These are phyloP conservation scores for Formica aserva DNA, from an alignment of 2,888 invertebrate species.

Conservation along the genomic window DNA sequence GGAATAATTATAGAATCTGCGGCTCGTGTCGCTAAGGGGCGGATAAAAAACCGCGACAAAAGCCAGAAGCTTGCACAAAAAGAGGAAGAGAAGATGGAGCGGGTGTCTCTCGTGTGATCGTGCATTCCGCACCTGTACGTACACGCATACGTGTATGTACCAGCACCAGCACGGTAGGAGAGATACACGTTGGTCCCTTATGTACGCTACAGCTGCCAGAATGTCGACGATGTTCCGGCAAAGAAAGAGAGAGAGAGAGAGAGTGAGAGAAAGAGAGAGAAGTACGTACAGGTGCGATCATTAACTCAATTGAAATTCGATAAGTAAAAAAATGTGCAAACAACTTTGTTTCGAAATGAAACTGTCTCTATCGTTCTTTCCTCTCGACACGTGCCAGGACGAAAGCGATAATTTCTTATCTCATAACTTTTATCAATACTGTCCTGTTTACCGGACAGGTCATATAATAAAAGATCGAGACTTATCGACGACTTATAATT, in stretches of 20 bases:
- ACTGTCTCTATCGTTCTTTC: slow-evolving; percentile 12
- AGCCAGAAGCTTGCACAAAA: slow-evolving; percentile 9
- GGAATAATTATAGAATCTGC: background rate
- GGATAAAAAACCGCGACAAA: slow-evolving; percentile 60
- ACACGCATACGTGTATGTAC: slow-evolving; percentile 62
- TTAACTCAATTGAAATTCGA: slow-evolving; percentile 74
- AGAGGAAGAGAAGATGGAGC: background rate
- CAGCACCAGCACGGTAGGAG: slow-evolving; percentile 55
- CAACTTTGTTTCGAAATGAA: slow-evolving; percentile 49
- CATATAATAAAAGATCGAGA: background rate
- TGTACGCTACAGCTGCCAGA: slow-evolving; percentile 77
- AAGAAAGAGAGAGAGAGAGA: slow-evolving; percentile 43
- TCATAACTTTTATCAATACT: background rate
- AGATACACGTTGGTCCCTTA: slow-evolving; percentile 66
- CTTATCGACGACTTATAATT: background rate
- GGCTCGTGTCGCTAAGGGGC: slow-evolving; percentile 44
- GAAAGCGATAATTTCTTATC: background rate
- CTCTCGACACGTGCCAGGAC: background rate
- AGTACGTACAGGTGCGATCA: slow-evolving; percentile 74
- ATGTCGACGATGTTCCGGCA: slow-evolving; percentile 58
- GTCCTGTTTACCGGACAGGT: background rate
- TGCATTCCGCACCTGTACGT: slow-evolving; percentile 76
- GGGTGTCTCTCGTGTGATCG: slow-evolving; percentile 65
- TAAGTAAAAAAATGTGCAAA: slow-evolving; percentile 65
- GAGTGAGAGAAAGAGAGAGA: slow-evolving; percentile 30